A percentile compares a stretch with the other conserved stretches of the same genome.
These are phyloP conservation scores for Hyposoter didymator DNA, from an alignment of 2,888 invertebrate genomes.

Conservation along the genomic window DNA sequence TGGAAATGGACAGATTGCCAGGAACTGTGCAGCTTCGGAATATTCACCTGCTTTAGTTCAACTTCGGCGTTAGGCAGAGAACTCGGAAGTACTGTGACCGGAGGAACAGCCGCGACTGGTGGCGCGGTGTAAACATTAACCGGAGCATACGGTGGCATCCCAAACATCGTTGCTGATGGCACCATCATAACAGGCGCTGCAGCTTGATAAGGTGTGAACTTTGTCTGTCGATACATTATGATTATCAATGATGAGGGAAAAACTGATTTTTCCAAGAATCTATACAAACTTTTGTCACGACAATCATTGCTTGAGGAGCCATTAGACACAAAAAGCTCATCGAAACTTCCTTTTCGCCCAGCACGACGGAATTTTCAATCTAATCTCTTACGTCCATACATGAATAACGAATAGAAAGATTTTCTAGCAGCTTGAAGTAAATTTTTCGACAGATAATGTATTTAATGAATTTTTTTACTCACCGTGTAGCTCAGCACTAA, in stretches of 20 bases:
- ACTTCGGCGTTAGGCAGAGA: conserved; percentile 84
- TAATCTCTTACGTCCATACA: background rate
- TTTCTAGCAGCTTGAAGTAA: background rate
- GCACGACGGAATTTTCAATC: background rate
- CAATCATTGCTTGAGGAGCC: background rate
- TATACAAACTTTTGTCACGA: background rate
- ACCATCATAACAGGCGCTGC: conserved; percentile 89
- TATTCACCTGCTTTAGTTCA: conserved; percentile 87
- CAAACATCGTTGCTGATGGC: conserved; percentile 85
- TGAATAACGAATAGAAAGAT: background rate
- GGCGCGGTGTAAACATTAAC: conserved; percentile 85
- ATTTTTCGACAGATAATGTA: background rate
- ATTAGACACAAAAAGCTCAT: background rate
- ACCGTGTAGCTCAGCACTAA: conserved; percentile 93
- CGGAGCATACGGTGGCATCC: conserved; percentile 81
- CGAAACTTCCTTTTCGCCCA: background rate
- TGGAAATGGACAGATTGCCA: background rate
- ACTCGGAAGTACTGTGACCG: conserved; percentile 83
- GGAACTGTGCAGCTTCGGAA: background rate
- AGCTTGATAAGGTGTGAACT: conserved; percentile 84
- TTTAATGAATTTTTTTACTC: conserved; percentile 76
- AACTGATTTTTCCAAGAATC: background rate
- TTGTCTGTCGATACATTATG: conserved; percentile 69
- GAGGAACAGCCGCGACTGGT: conserved; percentile 73
- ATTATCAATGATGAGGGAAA: conserved; percentile 26